Conservation (phyloP, 2,888 invertebrate genomes). For the Tachina lurida region DNA sequence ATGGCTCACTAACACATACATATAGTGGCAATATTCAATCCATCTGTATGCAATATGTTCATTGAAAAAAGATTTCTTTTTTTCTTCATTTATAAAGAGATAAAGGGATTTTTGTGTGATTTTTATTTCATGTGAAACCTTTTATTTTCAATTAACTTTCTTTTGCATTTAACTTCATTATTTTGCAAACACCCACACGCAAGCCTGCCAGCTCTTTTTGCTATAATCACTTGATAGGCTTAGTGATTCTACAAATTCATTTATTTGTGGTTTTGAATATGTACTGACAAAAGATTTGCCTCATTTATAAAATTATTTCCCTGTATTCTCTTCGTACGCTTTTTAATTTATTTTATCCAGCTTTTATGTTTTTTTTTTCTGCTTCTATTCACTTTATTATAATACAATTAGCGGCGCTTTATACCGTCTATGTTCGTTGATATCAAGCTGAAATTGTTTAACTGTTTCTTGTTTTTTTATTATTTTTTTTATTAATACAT, state of each 20-base stretch:
- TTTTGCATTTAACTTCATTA: background rate
- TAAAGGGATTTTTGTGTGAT: slow-evolving; percentile 17
- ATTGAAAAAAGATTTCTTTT: background rate
- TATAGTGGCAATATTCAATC: background rate
- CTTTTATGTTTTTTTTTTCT: slow-evolving; percentile 3
- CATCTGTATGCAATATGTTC: background rate
- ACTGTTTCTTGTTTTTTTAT: slow-evolving; percentile 16
- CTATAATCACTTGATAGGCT: slow-evolving; percentile 56
- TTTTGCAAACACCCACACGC: background rate
- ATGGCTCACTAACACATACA: background rate
- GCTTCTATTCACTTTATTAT: slow-evolving; percentile 48
- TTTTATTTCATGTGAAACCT: slow-evolving; percentile 18
- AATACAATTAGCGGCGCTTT: slow-evolving; percentile 55
- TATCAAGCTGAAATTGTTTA: slow-evolving; percentile 35
- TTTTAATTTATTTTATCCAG: slow-evolving; percentile 7
- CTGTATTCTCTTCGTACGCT: background rate
- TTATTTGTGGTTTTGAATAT: slow-evolving; percentile 1
- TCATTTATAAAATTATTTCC: slow-evolving; percentile 23
- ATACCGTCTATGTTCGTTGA: slow-evolving; percentile 37
- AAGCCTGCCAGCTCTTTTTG: background rate
- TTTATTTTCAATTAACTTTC: slow-evolving; percentile 3
- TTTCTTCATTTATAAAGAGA: background rate
- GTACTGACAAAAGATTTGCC: slow-evolving; percentile 46
- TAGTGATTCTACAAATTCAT: slow-evolving; percentile 44
- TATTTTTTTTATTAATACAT: background rate